Conservation (phyloP, 2,797 vertebrate genomes). For the Cossypha caffra region DNA sequence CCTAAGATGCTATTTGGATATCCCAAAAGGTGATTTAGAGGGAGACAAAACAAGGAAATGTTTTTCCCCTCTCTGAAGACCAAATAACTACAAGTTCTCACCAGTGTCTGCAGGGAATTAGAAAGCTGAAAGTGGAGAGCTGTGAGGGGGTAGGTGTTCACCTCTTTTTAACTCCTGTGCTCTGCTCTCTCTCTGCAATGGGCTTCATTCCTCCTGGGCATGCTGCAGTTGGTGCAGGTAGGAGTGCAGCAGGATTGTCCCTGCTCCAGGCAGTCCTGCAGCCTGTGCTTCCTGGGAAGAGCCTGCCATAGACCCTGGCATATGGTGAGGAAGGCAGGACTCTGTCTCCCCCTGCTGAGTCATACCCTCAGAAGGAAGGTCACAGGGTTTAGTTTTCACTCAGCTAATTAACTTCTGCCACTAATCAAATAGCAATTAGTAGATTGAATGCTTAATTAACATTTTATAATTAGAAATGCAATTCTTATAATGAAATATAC, state of each 20-base stretch:
- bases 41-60: background rate
- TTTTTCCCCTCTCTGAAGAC: background rate
- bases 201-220: background rate
- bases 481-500: background rate
- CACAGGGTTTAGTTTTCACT: constrained; percentile 15
- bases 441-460: constrained; percentile 26
- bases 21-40: background rate
- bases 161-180: background rate
- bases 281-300: background rate
- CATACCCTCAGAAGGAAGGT: background rate
- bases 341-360: constrained; percentile 59
- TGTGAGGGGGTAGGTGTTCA: background rate
- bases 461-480: constrained; percentile 21
- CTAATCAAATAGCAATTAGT: constrained; percentile 41
- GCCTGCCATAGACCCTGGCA: background rate
- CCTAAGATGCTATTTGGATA: background rate
- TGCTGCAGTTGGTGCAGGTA: rapidly evolving
- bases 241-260: background rate
- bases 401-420: constrained; percentile 41
- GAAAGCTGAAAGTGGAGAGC: background rate
- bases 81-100: background rate
- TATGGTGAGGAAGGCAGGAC: background rate
- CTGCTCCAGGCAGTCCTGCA: rapidly evolving
- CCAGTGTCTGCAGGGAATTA: background rate
- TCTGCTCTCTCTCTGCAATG: rapidly evolving